phyloP scores from a whole-genome alignment of 1,140 invertebrate genomes.

The Phocides pigmalion region DNA sequence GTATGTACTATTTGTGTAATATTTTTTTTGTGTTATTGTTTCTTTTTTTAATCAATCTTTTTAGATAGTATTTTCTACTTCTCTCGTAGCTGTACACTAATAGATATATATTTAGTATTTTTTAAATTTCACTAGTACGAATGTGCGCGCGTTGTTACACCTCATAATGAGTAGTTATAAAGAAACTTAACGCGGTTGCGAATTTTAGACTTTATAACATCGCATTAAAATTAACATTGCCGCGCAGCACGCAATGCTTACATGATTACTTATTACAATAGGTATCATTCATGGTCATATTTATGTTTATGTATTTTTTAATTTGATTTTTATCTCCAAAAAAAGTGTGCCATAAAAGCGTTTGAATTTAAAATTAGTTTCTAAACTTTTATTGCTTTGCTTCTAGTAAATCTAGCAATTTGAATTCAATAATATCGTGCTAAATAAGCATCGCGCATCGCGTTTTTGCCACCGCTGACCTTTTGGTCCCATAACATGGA shows the following conservation, averaged over 20 bases:
- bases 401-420: background rate
- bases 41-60: background rate
- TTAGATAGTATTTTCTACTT: background rate
- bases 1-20: conserved; percentile 2
- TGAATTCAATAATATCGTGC: background rate
- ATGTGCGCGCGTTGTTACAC: conserved; percentile 9
- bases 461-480: background rate
- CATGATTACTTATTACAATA: background rate
- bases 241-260: conserved; percentile 4
- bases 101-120: background rate
- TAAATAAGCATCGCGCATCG: background rate
- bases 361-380: background rate
- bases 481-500: background rate
- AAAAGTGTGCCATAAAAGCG: background rate
- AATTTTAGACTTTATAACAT: background rate
- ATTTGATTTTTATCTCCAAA: background rate
- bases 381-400: background rate
- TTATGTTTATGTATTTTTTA: background rate
- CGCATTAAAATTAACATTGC: background rate
- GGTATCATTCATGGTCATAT: conserved; percentile 6
- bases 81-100: background rate
- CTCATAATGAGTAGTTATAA: background rate
- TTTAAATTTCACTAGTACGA: conserved; percentile 1
- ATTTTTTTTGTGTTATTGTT: background rate
- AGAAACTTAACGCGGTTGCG: background rate